Evolutionary conservation across 1,140 invertebrate genomes (phyloP).

Genomic region (Orussus abietinus): DNA sequence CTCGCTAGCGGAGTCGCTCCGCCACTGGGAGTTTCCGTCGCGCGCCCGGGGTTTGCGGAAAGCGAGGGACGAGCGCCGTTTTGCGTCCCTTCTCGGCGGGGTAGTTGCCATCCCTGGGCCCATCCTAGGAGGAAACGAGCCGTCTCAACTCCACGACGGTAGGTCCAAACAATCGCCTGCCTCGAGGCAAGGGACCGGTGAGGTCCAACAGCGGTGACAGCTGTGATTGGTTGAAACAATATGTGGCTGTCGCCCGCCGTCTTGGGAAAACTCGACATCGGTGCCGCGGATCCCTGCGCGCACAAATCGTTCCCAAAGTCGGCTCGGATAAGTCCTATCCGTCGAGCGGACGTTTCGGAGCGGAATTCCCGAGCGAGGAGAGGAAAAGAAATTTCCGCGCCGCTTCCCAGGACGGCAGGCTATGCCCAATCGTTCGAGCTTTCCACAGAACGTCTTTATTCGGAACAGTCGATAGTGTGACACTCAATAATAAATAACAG

Average conservation of each 20-base stretch:
- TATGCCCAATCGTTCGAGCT: constrained; percentile 41
- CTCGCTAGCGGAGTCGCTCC: too few relatives aligned
- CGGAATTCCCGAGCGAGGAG: constrained; percentile 1
- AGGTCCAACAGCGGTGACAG: constrained; percentile 54
- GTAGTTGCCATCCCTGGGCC: neutral
- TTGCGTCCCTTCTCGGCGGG: neutral
- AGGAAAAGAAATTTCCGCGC: constrained; percentile 5
- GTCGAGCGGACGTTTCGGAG: neutral
- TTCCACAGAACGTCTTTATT: constrained; percentile 49
- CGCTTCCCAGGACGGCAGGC: constrained; percentile 38
- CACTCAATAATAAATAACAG: constrained; percentile 53
- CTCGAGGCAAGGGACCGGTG: constrained; percentile 50
- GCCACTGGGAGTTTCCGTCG: too few relatives aligned
- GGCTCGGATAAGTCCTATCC: too few relatives aligned
- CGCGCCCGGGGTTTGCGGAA: too few relatives aligned
- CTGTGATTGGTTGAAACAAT: constrained; percentile 58
- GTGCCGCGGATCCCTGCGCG: too few relatives aligned
- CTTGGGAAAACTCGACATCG: constrained; percentile 26
- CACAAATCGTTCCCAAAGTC: too few relatives aligned
- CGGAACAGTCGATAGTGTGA: constrained; percentile 50
- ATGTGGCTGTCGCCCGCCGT: constrained; percentile 45
- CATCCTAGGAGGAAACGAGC: constrained; percentile 17
- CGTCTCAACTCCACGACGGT: constrained; percentile 44
- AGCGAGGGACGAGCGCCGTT: neutral
- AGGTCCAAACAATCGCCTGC: constrained; percentile 57